Base-by-base conservation (phyloP, 2,797 vertebrate genomes). In the Anniella stebbinsi region DNA sequence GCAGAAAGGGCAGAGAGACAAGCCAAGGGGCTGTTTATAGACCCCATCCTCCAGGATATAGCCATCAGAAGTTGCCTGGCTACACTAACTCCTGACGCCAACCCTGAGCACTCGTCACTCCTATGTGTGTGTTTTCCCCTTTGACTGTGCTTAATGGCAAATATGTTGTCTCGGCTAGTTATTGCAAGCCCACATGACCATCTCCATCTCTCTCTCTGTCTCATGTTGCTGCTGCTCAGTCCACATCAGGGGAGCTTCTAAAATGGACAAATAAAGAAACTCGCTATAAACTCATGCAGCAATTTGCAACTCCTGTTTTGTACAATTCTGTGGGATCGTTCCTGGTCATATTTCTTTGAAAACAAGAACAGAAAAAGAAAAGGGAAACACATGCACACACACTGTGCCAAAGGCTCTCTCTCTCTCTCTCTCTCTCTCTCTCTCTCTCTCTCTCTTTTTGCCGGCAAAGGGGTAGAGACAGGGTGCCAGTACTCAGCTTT, bases 231-330 rank as follows among this genome's bases (percentile, higher is more conserved):
- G 7, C 51, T 28, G 36, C 36, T 80, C 83, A 85, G 48, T 73
- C 67, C 30, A 73, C 36, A 80, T 45, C 67, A 10, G 25, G 54
- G 45, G 36, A 28, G 66, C 48, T 60, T 63, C 63, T 45, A 28
- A 86, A 90, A 86, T 54, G 41, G 84, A 67, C 67, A 90, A 86
- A 66, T 51, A 60, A 60, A 85, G 63, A n/a, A 90, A 72, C 25
- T 72, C 6, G 41, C 38, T 23, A 73, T 48, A 81, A 81, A 81
- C 25, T 73, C 3, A 15, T 28, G 2, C 21, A 57, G 54, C 38
- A 66, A 63, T 86, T 73, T 90, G 51, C 10, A 90, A 45, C 51
- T 83, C 11, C 15, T 75, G 41, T 15, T 77, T 76, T 67, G 9
- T 90, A 30, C 67, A 82, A 51, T 33, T 75, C 45, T 87, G 70